Evolutionary conservation across 2,113 vertebrate species (phyloP).

Genomic region (Cepphus grylle): DNA sequence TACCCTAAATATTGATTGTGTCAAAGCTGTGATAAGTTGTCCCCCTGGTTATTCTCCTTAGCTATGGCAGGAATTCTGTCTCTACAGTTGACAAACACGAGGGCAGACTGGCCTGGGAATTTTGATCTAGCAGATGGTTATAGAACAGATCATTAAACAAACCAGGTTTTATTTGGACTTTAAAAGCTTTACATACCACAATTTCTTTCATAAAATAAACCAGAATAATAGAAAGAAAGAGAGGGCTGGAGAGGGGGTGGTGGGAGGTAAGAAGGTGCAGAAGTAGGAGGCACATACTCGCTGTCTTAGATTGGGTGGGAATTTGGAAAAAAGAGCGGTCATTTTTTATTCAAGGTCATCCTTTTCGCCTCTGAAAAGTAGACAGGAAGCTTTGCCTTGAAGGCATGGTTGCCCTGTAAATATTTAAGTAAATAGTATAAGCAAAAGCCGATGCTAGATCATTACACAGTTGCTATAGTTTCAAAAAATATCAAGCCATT

Average conservation of each 20-base stretch:
- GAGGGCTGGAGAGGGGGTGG: neutral
- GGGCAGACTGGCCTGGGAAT: constrained; percentile 17
- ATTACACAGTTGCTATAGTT: neutral
- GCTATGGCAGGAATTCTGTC: constrained; percentile 7
- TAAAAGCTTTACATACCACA: neutral
- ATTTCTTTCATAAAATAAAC: neutral
- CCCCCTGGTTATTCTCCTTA: constrained; percentile 42
- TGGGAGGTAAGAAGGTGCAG: neutral
- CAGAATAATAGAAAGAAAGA: neutral
- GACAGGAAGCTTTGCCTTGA: neutral
- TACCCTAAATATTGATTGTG: constrained; percentile 51
- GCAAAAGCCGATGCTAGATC: neutral
- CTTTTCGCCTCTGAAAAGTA: neutral
- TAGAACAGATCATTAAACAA: constrained; percentile 17
- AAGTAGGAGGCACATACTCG: neutral
- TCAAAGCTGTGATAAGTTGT: constrained; percentile 41
- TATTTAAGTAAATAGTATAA: neutral
- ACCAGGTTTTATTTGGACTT: constrained; percentile 11
- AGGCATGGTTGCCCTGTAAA: neutral
- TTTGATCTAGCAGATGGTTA: neutral
- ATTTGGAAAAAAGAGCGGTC: neutral
- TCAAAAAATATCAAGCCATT: neutral
- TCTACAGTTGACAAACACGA: neutral
- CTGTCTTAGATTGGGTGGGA: neutral
- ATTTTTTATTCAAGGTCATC: neutral